Percentiles rank a stretch among this genome's conserved stretches.
Conservation (phyloP, 2,113 vertebrate genomes). For the Macroglossus sobrinus region DNA sequence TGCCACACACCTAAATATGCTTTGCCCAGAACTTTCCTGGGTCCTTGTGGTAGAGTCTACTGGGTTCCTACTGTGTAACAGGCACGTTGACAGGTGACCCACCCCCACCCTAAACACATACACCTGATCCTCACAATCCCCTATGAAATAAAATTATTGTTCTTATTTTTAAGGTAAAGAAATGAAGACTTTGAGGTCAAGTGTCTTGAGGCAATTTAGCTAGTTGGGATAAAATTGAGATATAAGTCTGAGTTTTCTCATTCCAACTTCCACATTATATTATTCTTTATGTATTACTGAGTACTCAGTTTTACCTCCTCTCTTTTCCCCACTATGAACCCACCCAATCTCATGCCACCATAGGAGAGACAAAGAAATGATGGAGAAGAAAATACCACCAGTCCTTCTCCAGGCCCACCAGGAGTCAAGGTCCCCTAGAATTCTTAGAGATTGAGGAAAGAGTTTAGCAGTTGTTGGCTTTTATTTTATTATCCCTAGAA, state of each 20-base stretch:
- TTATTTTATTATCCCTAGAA: not conserved
- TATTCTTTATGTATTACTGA: not conserved
- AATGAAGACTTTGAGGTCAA: not conserved
- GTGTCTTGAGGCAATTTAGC: not conserved
- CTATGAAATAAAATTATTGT: not conserved
- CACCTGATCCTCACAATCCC: not conserved
- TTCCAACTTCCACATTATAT: not conserved
- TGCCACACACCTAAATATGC: not conserved
- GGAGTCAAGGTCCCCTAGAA: not conserved
- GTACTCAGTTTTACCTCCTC: not conserved
- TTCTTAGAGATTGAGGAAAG: too few relatives aligned
- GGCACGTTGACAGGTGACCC: not conserved
- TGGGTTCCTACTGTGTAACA: not conserved
- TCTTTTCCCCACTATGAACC: not conserved
- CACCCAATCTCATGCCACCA: not conserved
- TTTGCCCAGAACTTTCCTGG: not conserved
- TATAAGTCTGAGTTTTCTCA: not conserved
- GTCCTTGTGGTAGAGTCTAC: not conserved
- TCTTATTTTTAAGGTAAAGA: not conserved
- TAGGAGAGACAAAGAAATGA: not conserved
- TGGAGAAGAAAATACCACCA: not conserved
- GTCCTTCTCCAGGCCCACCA: not conserved
- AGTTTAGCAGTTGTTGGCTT: not conserved
- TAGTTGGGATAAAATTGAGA: not conserved
- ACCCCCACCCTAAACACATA: not conserved